Evolutionary conservation across 2,888 invertebrate species (phyloP).

Genomic region (Dugesia japonica): DNA sequence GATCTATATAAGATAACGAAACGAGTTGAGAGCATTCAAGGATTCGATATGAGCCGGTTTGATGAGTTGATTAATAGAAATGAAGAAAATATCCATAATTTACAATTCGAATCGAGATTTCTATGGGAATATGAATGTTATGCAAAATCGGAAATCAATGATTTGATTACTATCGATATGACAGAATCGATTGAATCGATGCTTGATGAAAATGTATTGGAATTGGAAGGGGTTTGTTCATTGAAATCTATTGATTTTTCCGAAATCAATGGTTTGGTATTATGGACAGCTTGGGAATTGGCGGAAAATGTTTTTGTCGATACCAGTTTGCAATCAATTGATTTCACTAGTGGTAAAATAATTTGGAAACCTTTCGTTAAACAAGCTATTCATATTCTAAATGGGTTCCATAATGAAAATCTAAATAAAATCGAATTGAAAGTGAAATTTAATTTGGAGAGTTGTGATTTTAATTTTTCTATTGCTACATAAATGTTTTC

Average conservation of each 20-base stretch:
- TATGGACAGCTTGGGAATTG: neutral
- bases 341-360: neutral
- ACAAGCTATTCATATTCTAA: neutral
- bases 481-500: too few relatives aligned
- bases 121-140: constrained; percentile 71
- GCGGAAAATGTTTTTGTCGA: neutral
- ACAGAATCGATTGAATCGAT: neutral
- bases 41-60: constrained; percentile 67
- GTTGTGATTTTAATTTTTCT: neutral
- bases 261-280: neutral
- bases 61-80: constrained; percentile 60
- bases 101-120: constrained; percentile 72
- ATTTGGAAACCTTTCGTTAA: neutral
- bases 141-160: neutral
- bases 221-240: neutral
- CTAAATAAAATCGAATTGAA: neutral
- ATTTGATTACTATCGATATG: neutral
- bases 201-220: neutral
- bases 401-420: neutral
- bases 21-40: constrained; percentile 57
- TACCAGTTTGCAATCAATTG: neutral
- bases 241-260: neutral
- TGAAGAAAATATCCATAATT: neutral
- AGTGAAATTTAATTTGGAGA: neutral
- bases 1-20: constrained; percentile 77